Evolutionary conservation across 2,888 invertebrate species (phyloP).

Genomic region (Coenonympha arcania): DNA sequence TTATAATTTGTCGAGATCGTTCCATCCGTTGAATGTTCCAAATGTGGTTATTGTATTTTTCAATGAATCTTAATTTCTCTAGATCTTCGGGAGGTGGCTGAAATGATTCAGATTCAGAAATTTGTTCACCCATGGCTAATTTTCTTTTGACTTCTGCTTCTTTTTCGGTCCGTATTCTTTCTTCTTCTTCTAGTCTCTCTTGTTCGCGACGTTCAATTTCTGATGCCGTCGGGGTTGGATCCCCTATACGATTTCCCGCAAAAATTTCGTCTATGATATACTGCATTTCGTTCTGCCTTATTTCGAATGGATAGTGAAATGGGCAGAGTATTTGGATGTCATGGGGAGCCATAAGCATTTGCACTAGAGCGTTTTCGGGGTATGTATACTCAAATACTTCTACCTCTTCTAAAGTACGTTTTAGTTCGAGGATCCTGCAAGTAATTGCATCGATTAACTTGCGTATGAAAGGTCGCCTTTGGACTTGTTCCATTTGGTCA

Average conservation of each 20-base stretch:
- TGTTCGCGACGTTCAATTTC: slow-evolving; percentile 47
- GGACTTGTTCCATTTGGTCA: slow-evolving; percentile 77
- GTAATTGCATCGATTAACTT: slow-evolving; percentile 75
- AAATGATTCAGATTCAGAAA: slow-evolving; percentile 37
- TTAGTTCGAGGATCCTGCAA: slow-evolving; percentile 75
- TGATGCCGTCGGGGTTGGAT: slow-evolving; percentile 53
- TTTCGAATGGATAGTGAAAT: slow-evolving; percentile 76
- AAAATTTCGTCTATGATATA: slow-evolving; percentile 62
- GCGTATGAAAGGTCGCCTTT: slow-evolving; percentile 73
- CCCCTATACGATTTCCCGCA: slow-evolving; percentile 57
- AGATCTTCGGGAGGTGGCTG: slow-evolving; percentile 44
- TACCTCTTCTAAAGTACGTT: slow-evolving; percentile 70
- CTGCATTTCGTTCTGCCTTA: slow-evolving; percentile 60
- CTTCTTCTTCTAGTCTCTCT: slow-evolving; percentile 44
- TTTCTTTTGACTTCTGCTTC: slow-evolving; percentile 46
- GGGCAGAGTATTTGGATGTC: slow-evolving; percentile 78
- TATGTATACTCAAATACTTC: slow-evolving; percentile 79
- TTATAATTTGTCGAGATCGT: slow-evolving; percentile 40
- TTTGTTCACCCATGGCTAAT: slow-evolving; percentile 46
- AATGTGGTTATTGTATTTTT: slow-evolving; percentile 46
- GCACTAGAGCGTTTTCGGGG: slow-evolving; percentile 80
- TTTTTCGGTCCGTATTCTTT: slow-evolving; percentile 41
- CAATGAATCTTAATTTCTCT: slow-evolving; percentile 38
- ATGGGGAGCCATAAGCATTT: slow-evolving; percentile 79
- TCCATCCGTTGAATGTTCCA: slow-evolving; percentile 63